Evolutionary conservation across 2,888 invertebrate species (phyloP), one percentile per base, ranked within the genome.

Genomic region (Phyllotreta cruciferae): DNA sequence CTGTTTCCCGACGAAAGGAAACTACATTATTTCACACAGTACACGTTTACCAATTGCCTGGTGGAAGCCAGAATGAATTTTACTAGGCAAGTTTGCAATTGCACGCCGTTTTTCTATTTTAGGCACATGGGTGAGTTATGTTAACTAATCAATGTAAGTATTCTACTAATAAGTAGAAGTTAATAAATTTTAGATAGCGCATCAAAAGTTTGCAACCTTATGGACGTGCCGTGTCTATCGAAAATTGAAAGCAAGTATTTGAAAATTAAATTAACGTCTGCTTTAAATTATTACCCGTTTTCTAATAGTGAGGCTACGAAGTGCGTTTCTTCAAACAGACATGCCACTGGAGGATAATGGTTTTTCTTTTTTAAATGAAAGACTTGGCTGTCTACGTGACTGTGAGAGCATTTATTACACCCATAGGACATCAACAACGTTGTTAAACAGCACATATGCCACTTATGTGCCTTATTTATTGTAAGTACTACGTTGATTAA

Each of bases 21-120:
- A 70, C 80, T 77, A 71, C 78, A 67, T 75, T 70, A 73, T 62
- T 75, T 75, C 56, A 63, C 56, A 4, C 80, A 81, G 5, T 90
- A 90, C 71, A 86, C 87, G 0, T 88, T 86, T 64, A 84, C 86
- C 66, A 90, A 90, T 75, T 90, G 90, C 71, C 81, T 89, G 80
- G 82, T 84, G 0, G 85, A 85, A 67, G 86, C 87, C 71, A 83
- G 86, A 38, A 79, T 85, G 11, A 75, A 79, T 42, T 74, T 84
- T 44, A 78, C 85, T 0, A 78, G 78, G 13, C 73, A 75, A 3
- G 68, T 75, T 1, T 90, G 90, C 70, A 82, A 85, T 6, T 90
- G 90, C 74, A 77, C 87, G 0, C 90, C 89, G 0, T 82, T 83
- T 63, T 86, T 83, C 71, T 84, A 85, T 62, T 82, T 84, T 0